Evolutionary conservation across 2,797 vertebrate genomes (phyloP).

Genomic region (Tauraco hartlaubi): DNA sequence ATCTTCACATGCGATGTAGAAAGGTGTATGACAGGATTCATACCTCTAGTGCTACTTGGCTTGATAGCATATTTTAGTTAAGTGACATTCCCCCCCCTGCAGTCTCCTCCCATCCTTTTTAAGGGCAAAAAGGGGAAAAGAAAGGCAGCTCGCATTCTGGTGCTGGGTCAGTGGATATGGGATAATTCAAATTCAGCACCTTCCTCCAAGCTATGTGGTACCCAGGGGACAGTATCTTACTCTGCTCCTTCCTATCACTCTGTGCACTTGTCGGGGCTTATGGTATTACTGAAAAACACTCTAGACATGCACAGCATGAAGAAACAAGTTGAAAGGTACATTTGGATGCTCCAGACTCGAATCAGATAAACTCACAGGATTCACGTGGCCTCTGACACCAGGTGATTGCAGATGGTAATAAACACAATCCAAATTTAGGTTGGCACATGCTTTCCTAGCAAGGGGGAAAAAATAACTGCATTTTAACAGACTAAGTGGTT

Average conservation of each 20-base stretch:
- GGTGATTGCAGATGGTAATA: constrained; percentile 62
- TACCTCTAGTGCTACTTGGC: background rate
- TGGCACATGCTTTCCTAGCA: constrained; percentile 61
- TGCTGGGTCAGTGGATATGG: constrained; percentile 45
- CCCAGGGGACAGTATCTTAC: constrained; percentile 15
- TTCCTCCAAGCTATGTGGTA: constrained; percentile 50
- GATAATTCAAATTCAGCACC: constrained; percentile 59
- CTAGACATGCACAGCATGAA: constrained; percentile 68
- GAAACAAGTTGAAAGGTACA: constrained; percentile 61
- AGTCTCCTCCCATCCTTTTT: background rate
- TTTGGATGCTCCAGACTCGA: constrained; percentile 57
- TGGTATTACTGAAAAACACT: constrained; percentile 62
- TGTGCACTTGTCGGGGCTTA: constrained; percentile 67
- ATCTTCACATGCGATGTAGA: background rate
- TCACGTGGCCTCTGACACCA: constrained; percentile 51
- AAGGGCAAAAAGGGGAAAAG: background rate
- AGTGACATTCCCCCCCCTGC: background rate
- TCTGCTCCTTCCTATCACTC: constrained; percentile 62
- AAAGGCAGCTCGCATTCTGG: constrained; percentile 27
- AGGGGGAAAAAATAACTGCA: constrained; percentile 31
- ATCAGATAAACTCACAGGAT: constrained; percentile 69
- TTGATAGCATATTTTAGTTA: background rate
- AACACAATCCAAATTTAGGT: constrained; percentile 65
- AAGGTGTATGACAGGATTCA: background rate
- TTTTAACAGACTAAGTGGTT: constrained; percentile 70